Evolutionary conservation across 2,797 vertebrate genomes (phyloP), one percentile per base, ranked within the genome.

Genomic region (Hybognathus amarus): DNA sequence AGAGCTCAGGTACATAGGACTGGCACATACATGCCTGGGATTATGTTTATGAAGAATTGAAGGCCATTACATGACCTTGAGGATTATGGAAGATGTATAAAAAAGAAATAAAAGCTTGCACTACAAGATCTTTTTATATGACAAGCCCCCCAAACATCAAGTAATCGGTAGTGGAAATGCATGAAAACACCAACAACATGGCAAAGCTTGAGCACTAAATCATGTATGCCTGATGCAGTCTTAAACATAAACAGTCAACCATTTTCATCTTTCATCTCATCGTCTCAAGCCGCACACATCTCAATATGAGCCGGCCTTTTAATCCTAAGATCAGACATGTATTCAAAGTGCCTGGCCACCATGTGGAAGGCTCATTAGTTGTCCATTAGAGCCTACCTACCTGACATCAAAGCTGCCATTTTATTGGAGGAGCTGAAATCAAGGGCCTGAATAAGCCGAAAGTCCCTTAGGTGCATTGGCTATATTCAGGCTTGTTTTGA

Each of bases 341-440:
- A 67, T 71, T 79, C 40, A 66, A 79, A 83, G 68, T 75, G 79
- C 86, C 86, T 82, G 87, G 85, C 79, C 61, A 45, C 77, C 85
- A 85, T 85, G 84, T 83, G 87, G 87, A 90, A 80, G 85, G 85
- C 88, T 92, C 87, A 91, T 91, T 92, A 93, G 91, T 90, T 92
- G 89, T 90, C 83, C 86, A 91, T 90, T 89, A 90, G 73, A n/a
- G 79, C 79, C 85, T 88, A 92, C 90, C 89, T 92, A 89, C 87
- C 86, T 80, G 87, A 88, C 87, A 87, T 90, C 89, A 89, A 90
- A 91, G 90, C 89, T 87, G 74, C 50, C 66, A 68, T 83, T 87
- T 88, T 90, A 89, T 85, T 88, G 80, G 84, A 86, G 84, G 76
- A 85, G 3, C 38, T 79, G 79, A 89, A 85, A 88, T 88, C 89